phyloP scores from a whole-genome alignment of 2,113 vertebrate genomes.

The Urocitellus parryii region DNA sequence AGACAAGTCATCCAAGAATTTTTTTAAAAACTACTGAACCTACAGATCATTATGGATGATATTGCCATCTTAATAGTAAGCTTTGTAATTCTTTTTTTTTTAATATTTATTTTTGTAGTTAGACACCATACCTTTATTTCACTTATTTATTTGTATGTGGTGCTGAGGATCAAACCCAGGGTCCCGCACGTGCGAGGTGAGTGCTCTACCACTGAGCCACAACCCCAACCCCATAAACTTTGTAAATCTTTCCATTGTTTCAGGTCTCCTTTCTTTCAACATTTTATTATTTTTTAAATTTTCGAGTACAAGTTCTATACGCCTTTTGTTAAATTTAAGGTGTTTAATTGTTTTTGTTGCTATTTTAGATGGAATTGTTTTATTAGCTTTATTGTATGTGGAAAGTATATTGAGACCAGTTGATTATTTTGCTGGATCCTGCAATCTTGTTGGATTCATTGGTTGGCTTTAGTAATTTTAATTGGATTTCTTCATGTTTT shows the following conservation, averaged over 20 bases:
- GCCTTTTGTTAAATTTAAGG: neutral
- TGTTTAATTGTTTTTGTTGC: neutral
- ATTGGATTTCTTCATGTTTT: neutral
- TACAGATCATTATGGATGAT: neutral
- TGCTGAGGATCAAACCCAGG: too few species aligned
- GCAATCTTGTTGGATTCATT: too few species aligned
- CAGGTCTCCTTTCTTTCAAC: neutral
- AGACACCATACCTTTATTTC: too few species aligned
- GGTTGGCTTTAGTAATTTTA: neutral
- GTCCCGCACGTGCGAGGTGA: too few species aligned
- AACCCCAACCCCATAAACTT: too few species aligned
- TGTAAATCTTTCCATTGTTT: neutral
- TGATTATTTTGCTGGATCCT: neutral
- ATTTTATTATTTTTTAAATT: neutral
- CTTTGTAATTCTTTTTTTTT: neutral
- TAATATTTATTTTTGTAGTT: too few species aligned
- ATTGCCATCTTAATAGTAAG: neutral
- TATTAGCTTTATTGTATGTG: neutral
- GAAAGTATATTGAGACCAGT: neutral
- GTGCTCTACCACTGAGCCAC: too few species aligned
- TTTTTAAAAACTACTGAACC: neutral
- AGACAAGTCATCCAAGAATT: neutral
- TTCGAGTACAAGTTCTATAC: neutral
- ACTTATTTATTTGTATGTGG: too few species aligned
- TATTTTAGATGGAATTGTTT: neutral